Base-by-base conservation (phyloP, 2,113 vertebrate species). In the Pedetes capensis region DNA sequence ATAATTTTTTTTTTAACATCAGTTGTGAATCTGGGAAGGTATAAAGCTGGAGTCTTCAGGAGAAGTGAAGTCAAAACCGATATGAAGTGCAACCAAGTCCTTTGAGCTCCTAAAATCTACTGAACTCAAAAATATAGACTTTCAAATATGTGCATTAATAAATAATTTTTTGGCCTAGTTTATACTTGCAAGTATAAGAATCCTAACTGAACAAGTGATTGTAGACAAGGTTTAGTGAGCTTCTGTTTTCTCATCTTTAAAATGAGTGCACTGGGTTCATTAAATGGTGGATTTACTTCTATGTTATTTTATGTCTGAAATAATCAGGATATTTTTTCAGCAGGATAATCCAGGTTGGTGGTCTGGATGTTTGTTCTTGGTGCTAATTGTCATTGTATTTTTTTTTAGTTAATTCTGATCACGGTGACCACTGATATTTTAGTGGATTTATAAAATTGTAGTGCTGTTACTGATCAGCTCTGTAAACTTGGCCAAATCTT, bases 321-420 rank as follows among this genome's bases (percentile, higher is more conserved):
- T 95, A 37, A 61, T 89, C 27, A 14, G 25, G 17, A 23, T 71
- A 39, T 76, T 78, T 79, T 85, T 88, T 37, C 1, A 57, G 71
- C n/a, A 49, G 34, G 87, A 49, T 66, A 79, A 47, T 63, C 16
- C 23, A 75, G 17, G 69, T 96, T 51, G 63, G 42, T 76, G 47
- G 49, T 55, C 25, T 76, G 69, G 42, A 42, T 91, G 17, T 91
- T 94, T 91, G 17, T 91, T 94, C 72, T 88, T 78, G 66, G 39
- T 91, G 32, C 55, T 23, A 55, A 44, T 89, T 84, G 44, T 44
- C 59, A 39, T 51, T 61, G 64, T 59, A 44, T 96, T 94, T 93
- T 59, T 25, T 20, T 74, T 83, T 66, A 68, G 57, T 47, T 83
- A 61, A 87, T 63, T 86, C 18, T 87, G 42, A 55, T 18, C n/a